A percentile compares a stretch with the other conserved stretches of the same genome.
These are phyloP conservation scores for Trichogramma pretiosum DNA, from an alignment of 1,140 invertebrate genomes.

Conservation along the genomic window DNA sequence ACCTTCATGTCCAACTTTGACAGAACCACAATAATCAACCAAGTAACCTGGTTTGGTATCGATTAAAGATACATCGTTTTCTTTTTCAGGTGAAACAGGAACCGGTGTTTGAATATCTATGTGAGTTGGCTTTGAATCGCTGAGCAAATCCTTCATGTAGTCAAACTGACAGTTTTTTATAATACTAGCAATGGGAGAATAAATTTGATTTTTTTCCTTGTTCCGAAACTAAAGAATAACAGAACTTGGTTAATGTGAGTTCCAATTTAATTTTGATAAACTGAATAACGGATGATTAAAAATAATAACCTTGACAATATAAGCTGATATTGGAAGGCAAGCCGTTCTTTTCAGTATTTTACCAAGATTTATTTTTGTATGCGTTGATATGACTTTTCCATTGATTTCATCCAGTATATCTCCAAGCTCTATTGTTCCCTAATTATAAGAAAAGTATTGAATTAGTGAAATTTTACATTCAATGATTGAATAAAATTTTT, in stretches of 20 bases:
- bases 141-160: slow-evolving; percentile 24
- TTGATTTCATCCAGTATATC: slow-evolving; percentile 59
- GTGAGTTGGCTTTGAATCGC: too few species aligned
- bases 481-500: slow-evolving; percentile 11
- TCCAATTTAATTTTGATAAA: too few species aligned
- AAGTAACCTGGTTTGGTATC: slow-evolving; percentile 33
- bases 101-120: too few species aligned
- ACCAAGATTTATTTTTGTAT: slow-evolving; percentile 43
- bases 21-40: slow-evolving; percentile 42
- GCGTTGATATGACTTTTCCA: slow-evolving; percentile 42
- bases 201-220: slow-evolving; percentile 32
- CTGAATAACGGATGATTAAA: slow-evolving; percentile 7
- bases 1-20: slow-evolving; percentile 41
- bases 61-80: background rate
- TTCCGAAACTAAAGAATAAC: slow-evolving; percentile 26
- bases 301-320: slow-evolving; percentile 49
- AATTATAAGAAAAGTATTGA: slow-evolving; percentile 18
- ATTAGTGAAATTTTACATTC: background rate
- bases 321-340: slow-evolving; percentile 45
- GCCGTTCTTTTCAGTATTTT: slow-evolving; percentile 45
- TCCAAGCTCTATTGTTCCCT: slow-evolving; percentile 53
- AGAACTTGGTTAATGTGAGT: too few species aligned
- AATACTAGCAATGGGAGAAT: slow-evolving; percentile 34
- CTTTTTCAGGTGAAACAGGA: background rate
- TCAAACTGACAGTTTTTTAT: slow-evolving; percentile 32